Conservation (phyloP, 2,113 vertebrate genomes). For the Furnarius figulus region DNA sequence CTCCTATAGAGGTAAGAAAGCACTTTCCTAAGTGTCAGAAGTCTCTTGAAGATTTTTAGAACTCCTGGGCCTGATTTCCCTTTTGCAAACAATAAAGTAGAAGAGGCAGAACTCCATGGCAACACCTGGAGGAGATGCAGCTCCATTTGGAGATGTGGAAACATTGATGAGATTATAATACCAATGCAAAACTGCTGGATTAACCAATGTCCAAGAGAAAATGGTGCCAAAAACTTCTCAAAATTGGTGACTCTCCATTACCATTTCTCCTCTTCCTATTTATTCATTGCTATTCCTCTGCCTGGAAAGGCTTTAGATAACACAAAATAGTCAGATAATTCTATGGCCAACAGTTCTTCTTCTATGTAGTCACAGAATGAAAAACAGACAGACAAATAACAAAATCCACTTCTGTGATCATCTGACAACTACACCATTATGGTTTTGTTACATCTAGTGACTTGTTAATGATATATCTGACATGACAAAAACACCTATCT, state of each 20-base stretch:
- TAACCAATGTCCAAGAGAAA: background rate
- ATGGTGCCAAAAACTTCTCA: background rate
- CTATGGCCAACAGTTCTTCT: background rate
- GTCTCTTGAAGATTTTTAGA: background rate
- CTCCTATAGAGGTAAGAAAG: background rate
- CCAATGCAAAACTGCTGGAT: background rate
- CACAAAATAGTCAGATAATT: background rate
- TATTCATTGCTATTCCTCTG: background rate
- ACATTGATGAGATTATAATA: background rate
- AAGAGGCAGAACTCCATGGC: background rate
- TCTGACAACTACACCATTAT: background rate
- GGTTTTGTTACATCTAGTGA: background rate
- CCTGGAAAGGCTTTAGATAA: background rate
- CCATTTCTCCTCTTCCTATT: background rate
- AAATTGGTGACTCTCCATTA: background rate
- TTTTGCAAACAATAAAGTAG: slow-evolving; percentile 1
- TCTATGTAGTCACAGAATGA: background rate
- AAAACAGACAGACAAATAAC: background rate
- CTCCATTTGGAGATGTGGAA: slow-evolving; percentile 9
- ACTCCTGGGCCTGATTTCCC: background rate
- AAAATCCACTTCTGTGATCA: background rate
- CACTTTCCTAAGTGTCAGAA: background rate
- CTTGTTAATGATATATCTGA: background rate
- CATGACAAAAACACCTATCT: background rate
- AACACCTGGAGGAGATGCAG: background rate